These are phyloP conservation scores for Achlya flavicornis DNA, from an alignment of 2,888 invertebrate species.

Conservation along the genomic window DNA sequence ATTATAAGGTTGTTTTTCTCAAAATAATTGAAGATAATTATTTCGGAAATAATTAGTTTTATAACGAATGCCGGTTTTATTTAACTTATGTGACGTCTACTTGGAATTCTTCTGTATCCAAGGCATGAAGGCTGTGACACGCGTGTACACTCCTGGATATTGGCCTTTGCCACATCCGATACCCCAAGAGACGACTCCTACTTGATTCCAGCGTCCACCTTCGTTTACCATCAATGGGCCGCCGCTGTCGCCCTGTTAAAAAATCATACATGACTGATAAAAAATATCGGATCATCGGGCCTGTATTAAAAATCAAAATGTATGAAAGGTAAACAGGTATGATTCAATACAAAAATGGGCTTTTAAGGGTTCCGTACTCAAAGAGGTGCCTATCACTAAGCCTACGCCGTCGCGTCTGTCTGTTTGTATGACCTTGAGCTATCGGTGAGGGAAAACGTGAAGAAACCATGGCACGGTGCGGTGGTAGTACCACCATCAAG, in stretches of 20 bases:
- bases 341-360: no score
- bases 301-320: no score
- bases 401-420: no score
- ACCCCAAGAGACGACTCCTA: slow-evolving; percentile 95
- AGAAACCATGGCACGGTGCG: no score
- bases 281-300: no score
- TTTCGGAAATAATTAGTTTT: slow-evolving; percentile 36
- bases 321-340: no score
- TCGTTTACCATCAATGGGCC: slow-evolving; percentile 93
- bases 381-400: no score
- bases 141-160: slow-evolving; percentile 95
- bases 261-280: not conserved
- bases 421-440: no score
- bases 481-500: no score
- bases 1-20: slow-evolving; percentile 71
- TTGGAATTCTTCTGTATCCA: slow-evolving; percentile 94
- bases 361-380: no score
- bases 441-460: no score
- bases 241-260: slow-evolving; percentile 91
- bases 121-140: slow-evolving; percentile 91
- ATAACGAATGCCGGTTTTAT: slow-evolving; percentile 22
- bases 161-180: slow-evolving; percentile 96
- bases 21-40: slow-evolving; percentile 66
- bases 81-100: slow-evolving; percentile 47
- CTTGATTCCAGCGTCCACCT: slow-evolving; percentile 90